Evolutionary conservation across 2,113 vertebrate species (phyloP), one percentile per base, ranked within the genome.

Genomic region (Perccottus glenii): DNA sequence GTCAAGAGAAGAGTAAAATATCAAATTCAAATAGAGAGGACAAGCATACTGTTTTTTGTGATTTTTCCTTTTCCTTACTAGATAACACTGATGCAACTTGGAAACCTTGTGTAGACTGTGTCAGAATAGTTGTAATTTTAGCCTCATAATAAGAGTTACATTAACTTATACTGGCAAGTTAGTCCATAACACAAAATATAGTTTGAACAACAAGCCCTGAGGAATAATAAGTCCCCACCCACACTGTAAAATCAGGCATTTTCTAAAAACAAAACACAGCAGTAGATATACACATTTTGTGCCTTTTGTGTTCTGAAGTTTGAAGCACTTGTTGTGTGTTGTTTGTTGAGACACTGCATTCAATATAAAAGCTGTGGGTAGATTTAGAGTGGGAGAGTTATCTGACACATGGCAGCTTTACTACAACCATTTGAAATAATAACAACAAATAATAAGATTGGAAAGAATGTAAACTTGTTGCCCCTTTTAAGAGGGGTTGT

Each of bases 1-100:
- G 73, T 73, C 75, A 81, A 60, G 70, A 75, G 57, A 73, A 77
- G 48, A 75, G 78, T 48, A 65, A 77, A 43, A 60, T 38, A 49
- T 60, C 63, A 42, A 47, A 64, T 65, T 52, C 56, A 80, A 51
- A 36, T 68, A 63, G 78, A 68, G 72, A 72, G 49, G 75, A 80
- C 55, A 80, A 57, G n/a, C 52, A 51, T 35, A 44, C 27, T 40
- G 65, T 55, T 66, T 77, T 77, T 82, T 71, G 51, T 70, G 9
- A 84, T 63, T 70, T n/a, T 32, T 61, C 71, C n/a, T 77, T 77
- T 77, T 80, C 27, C 19, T 2, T 62, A 4, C 60, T 78, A 42
- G 53, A 51, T 63, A 14, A 63, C 60, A 9, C 38, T 60, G 11
- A 64, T 70, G 70, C 1, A 40, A 38, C 36, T 32, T 15, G 10